phyloP scores from a whole-genome alignment of 1,140 invertebrate genomes.

The Pseudomyrmex dendroicus region DNA sequence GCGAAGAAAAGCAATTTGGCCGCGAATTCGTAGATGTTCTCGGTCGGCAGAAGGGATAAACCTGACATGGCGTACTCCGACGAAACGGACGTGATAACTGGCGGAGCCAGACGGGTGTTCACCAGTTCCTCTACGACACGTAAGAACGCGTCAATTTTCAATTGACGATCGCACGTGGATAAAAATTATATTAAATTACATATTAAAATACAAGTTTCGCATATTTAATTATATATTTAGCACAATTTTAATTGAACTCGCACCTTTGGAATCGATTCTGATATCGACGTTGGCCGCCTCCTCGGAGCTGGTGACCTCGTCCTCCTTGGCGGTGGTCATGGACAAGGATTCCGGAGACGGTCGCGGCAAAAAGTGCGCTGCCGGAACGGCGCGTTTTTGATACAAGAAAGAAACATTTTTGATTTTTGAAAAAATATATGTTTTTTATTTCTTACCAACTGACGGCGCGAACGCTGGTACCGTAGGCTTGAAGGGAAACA shows the following conservation, averaged over 20 bases:
- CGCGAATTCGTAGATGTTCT: slow-evolving; percentile 90
- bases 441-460: slow-evolving; percentile 64
- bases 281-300: slow-evolving; percentile 83
- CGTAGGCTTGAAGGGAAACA: slow-evolving; percentile 84
- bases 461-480: slow-evolving; percentile 76
- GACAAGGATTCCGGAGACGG: slow-evolving; percentile 76
- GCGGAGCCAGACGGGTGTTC: slow-evolving; percentile 68
- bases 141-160: background rate
- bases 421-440: too few species aligned
- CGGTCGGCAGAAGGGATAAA: slow-evolving; percentile 84
- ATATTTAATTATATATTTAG: background rate
- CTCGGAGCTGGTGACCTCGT: slow-evolving; percentile 91
- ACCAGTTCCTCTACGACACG: slow-evolving; percentile 69
- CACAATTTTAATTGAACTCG: background rate
- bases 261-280: slow-evolving; percentile 67
- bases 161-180: background rate
- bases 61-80: slow-evolving; percentile 76
- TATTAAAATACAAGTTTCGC: too few species aligned
- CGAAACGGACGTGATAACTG: slow-evolving; percentile 71
- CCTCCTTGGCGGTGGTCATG: slow-evolving; percentile 86
- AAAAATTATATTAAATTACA: background rate
- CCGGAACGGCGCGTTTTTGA: slow-evolving; percentile 18
- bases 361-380: slow-evolving; percentile 80
- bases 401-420: too few species aligned
- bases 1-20: slow-evolving; percentile 91